Evolutionary conservation across 2,888 invertebrate genomes (phyloP).

Genomic region (Acrocera orbiculus): DNA sequence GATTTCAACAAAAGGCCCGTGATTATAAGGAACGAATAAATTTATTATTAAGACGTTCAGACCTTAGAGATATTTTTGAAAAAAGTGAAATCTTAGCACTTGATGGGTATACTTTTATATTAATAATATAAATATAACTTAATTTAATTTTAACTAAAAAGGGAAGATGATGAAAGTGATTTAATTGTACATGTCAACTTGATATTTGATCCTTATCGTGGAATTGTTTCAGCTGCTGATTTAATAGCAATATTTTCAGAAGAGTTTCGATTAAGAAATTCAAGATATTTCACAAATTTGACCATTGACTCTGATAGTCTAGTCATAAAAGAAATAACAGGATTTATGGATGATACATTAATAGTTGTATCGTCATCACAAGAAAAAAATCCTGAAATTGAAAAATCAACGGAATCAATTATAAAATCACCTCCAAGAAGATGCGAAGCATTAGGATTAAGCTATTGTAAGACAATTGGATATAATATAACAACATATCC

Average conservation of each 20-base stretch:
- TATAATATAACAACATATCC: conserved; percentile 74
- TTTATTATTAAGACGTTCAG: conserved; percentile 53
- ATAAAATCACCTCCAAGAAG: conserved; percentile 40
- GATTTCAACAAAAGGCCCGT: conserved; percentile 54
- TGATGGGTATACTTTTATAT: conserved; percentile 49
- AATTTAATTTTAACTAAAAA: conserved; percentile 20
- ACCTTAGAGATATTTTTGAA: conserved; percentile 56
- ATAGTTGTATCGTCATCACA: conserved; percentile 27
- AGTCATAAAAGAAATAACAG: conserved; percentile 39
- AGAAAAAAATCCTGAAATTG: conserved; percentile 16
- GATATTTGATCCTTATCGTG: conserved; percentile 61
- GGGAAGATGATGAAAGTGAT: conserved; percentile 45
- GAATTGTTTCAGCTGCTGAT: conserved; percentile 45
- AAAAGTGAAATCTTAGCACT: conserved; percentile 67
- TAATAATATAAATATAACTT: neutral
- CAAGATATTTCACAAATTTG: conserved; percentile 43
- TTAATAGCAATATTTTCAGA: conserved; percentile 45
- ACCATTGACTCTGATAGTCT: conserved; percentile 47
- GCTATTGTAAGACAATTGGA: conserved; percentile 50
- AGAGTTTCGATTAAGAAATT: conserved; percentile 41
- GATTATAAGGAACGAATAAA: conserved; percentile 61
- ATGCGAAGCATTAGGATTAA: conserved; percentile 47
- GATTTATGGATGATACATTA: conserved; percentile 24
- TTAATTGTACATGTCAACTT: conserved; percentile 72
- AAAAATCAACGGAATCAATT: conserved; percentile 29